Percentiles rank a stretch among this genome's conserved stretches.
Evolutionary conservation across 64 coral and sea anemone species (phyloP).

Genomic region (Dendrophyllia cribrosa): DNA sequence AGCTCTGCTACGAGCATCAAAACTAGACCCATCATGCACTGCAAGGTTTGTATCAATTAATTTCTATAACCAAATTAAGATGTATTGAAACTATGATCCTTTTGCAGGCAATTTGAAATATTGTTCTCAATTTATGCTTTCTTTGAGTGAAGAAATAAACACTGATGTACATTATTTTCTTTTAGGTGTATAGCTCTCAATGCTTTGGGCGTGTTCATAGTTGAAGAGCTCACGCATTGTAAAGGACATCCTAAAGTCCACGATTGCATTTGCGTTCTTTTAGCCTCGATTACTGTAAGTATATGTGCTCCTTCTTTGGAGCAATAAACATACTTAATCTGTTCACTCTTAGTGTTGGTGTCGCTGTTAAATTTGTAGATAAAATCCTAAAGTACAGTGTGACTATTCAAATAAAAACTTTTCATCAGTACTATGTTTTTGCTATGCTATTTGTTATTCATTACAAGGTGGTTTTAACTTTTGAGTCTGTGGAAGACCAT

Average conservation of each 20-base stretch:
- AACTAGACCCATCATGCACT: constrained; percentile 79
- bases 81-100: no score
- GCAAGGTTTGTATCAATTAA: constrained; percentile 59
- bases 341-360: no score
- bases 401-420: no score
- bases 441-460: no score
- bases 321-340: background rate
- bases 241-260: constrained; percentile 89
- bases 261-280: constrained; percentile 89
- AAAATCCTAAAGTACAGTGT: no score
- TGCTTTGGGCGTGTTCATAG: constrained; percentile 91
- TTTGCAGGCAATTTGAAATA: no score
- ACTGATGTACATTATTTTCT: background rate
- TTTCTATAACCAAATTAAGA: background rate
- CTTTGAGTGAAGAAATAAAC: background rate
- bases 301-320: background rate
- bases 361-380: no score
- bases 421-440: no score
- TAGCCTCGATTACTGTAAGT: constrained; percentile 92
- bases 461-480: no score
- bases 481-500: no score
- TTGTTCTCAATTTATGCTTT: no score
- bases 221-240: constrained; percentile 92
- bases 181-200: constrained; percentile 90
- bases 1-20: constrained; percentile 73